phyloP scores from a whole-genome alignment of 2,888 invertebrate genomes.

The Drosophila prostipennis region DNA sequence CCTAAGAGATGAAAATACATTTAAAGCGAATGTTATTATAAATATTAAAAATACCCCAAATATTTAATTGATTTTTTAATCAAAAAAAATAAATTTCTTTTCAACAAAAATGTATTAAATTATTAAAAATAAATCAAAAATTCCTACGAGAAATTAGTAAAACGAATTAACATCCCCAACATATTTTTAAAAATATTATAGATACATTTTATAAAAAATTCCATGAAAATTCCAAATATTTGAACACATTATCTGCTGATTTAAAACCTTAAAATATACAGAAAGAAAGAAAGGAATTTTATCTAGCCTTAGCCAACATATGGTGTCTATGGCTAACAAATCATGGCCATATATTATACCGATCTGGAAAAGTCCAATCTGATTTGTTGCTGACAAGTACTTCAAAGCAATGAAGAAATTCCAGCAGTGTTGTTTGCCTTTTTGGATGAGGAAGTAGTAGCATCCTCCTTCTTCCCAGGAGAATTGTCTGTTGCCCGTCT shows the following conservation, averaged over 20 bases:
- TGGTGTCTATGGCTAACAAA: constrained; percentile 2
- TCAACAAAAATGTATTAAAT: no score
- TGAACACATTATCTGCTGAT: background rate
- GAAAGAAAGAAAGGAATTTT: background rate
- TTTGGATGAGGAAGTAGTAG: constrained; percentile 33
- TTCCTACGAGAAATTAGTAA: no score
- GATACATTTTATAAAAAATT: no score
- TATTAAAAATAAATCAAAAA: no score
- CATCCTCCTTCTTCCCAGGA: constrained; percentile 7
- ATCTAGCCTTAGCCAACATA: background rate
- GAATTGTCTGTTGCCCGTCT: constrained; percentile 1
- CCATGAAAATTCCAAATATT: no score
- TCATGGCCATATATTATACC: constrained; percentile 34
- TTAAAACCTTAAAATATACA: background rate
- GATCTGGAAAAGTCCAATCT: constrained; percentile 31
- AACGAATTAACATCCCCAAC: no score
- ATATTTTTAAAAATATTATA: no score
- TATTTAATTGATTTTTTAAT: no score
- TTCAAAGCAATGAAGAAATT: constrained; percentile 36
- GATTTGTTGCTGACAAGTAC: constrained; percentile 43
- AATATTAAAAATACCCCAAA: no score
- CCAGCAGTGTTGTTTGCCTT: constrained; percentile 21
- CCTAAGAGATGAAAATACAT: no score
- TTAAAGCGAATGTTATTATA: no score
- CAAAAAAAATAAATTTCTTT: no score